Evolutionary conservation across 2,797 vertebrate species (phyloP), one percentile per base, ranked within the genome.

Genomic region (Scomberomorus guttatus): DNA sequence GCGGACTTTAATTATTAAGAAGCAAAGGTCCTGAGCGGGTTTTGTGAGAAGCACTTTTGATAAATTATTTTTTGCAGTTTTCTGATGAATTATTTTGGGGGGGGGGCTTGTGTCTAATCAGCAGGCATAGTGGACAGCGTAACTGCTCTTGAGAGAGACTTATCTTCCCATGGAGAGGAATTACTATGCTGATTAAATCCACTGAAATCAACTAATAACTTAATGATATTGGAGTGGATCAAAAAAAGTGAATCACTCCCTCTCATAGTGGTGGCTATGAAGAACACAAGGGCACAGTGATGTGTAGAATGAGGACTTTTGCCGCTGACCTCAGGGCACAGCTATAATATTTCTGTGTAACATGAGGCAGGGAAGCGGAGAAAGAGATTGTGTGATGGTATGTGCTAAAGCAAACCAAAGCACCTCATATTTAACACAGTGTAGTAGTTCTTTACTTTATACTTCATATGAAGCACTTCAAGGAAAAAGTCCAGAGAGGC

Each of bases 11-110:
- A 97, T 97, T 96, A 96, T 97, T 97, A 95, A 97, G 94, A 95
- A 94, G 93, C 92, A 94, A 95, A 95, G 92, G 95, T 95, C 90
- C 89, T 87, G 83, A 85, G 93, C 83, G 89, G 87, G 88, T 89
- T 94, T 92, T 90, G 90, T 82, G 91, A 89, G 92, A 94, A 95
- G 90, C 90, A 92, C 93, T 94, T 95, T 93, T 96, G 95, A 97
- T 96, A 93, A 96, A 97, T 96, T 95, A 95, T 94, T 96, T 97
- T 96, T 95, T 91, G 93, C 94, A 95, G 94, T 97, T 96, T 97
- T 96, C 92, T 93, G 92, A 96, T 96, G 85, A 96, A 96, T 96
- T 96, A 96, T 96, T 97, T 95, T 94, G 91, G 92, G 86, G 84
- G n/a, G 92, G 92, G 84, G 80, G 81, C 95, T 96, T 95, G 94